These are phyloP conservation scores for Carposina sasakii DNA, from an alignment of 1,140 invertebrate species.

Conservation along the genomic window DNA sequence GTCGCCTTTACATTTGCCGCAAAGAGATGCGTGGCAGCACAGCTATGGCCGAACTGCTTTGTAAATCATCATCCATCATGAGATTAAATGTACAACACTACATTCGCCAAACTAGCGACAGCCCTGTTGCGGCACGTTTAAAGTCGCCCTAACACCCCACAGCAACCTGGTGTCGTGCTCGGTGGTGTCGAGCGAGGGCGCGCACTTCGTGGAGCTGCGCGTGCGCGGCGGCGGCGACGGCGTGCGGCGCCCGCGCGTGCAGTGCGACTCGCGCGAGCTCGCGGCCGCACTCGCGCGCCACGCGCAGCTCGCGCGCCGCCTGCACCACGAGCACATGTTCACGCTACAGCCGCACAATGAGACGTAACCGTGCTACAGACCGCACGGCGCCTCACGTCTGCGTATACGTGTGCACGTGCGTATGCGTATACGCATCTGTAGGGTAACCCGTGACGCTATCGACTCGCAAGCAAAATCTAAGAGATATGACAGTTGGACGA, in stretches of 20 bases:
- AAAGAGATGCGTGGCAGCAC: too few relatives aligned
- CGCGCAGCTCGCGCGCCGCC: constrained; percentile 88
- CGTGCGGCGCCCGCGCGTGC: constrained; percentile 83
- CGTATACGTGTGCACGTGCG: too few relatives aligned
- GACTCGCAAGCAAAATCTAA: too few relatives aligned
- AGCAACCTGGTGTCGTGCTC: constrained; percentile 76
- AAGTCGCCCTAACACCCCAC: constrained; percentile 27
- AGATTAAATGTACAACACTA: too few relatives aligned
- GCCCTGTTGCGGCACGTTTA: too few relatives aligned
- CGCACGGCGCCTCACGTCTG: neutral
- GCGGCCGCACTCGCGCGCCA: constrained; percentile 82
- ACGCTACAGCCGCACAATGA: constrained; percentile 62
- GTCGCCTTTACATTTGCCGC: too few relatives aligned
- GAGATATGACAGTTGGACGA: too few relatives aligned
- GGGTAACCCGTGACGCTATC: too few relatives aligned
- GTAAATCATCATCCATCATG: too few relatives aligned
- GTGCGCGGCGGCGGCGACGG: constrained; percentile 75
- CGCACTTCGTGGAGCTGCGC: constrained; percentile 85
- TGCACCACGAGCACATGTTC: constrained; percentile 86
- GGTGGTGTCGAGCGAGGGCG: constrained; percentile 69
- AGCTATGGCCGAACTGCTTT: too few relatives aligned
- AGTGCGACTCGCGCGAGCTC: constrained; percentile 85
- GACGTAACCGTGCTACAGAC: constrained; percentile 15
- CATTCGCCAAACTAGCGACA: too few relatives aligned
- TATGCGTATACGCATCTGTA: too few relatives aligned